Percentiles rank a stretch among this genome's conserved stretches.
Evolutionary conservation across 2,888 invertebrate genomes (phyloP).

Genomic region (Syrphus vitripennis): DNA sequence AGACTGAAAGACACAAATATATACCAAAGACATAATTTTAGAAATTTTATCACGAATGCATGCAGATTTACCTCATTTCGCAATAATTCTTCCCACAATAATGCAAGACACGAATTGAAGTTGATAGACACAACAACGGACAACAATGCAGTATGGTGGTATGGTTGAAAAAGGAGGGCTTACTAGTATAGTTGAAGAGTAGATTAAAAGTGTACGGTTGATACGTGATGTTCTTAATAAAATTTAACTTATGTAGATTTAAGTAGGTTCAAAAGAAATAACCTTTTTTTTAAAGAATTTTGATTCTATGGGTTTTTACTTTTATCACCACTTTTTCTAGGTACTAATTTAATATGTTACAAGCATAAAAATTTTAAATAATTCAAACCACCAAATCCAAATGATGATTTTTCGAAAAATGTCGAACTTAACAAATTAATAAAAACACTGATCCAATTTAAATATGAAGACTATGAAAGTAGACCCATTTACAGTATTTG

Average conservation of each 20-base stretch:
- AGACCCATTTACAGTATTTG: no score
- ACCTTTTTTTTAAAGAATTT: no score
- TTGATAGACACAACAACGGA: background rate
- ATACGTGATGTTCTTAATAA: background rate
- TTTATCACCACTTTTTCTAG: no score
- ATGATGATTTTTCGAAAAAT: no score
- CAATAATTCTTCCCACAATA: slow-evolving; percentile 12
- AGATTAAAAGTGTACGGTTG: background rate
- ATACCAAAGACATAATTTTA: slow-evolving; percentile 32
- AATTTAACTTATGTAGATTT: background rate
- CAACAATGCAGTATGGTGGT: background rate
- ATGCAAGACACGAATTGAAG: background rate
- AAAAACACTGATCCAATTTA: no score
- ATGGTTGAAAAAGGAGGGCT: background rate
- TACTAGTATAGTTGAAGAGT: no score
- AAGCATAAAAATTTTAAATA: no score
- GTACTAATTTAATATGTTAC: no score
- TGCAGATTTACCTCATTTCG: slow-evolving; percentile 19
- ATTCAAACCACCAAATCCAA: no score
- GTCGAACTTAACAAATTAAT: no score
- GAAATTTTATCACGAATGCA: slow-evolving; percentile 24
- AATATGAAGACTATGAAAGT: no score
- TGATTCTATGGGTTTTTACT: no score
- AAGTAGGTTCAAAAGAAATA: background rate
- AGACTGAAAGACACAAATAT: background rate